These are phyloP conservation scores for Parapristionchus giblindavisi DNA, from an alignment of 2,888 invertebrate genomes.

Conservation along the genomic window DNA sequence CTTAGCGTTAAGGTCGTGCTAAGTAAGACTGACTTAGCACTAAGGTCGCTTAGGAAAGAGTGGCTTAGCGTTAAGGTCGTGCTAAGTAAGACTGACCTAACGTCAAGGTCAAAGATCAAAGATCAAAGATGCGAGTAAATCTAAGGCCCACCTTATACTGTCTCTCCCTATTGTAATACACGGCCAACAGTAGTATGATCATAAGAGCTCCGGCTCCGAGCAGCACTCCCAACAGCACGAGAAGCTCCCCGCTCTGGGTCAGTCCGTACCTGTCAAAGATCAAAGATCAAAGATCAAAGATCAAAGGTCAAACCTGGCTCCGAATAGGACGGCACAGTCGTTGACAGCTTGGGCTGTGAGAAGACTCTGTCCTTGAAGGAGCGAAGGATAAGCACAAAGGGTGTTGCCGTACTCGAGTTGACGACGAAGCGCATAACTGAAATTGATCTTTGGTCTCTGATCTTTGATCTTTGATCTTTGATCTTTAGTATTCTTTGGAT, in stretches of 20 bases:
- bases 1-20: too few relatives aligned
- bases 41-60: too few relatives aligned
- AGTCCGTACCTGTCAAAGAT: slow-evolving; percentile 62
- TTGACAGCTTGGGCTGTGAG: slow-evolving; percentile 48
- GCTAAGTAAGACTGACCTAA: background rate
- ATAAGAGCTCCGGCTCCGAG: slow-evolving; percentile 56
- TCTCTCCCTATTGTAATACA: slow-evolving; percentile 56
- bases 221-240: slow-evolving; percentile 60
- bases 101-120: background rate
- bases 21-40: too few relatives aligned
- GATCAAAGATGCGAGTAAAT: background rate
- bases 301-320: slow-evolving; percentile 45
- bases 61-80: background rate
- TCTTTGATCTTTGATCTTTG: too few relatives aligned
- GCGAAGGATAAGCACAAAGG: slow-evolving; percentile 56
- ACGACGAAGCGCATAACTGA: slow-evolving; percentile 56
- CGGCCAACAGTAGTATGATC: slow-evolving; percentile 54
- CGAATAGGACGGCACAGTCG: slow-evolving; percentile 68
- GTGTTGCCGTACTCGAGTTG: slow-evolving; percentile 61
- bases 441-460: background rate
- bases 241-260: slow-evolving; percentile 59
- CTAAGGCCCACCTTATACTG: slow-evolving; percentile 43
- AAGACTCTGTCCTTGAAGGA: slow-evolving; percentile 46
- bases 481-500: too few relatives aligned
- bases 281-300: slow-evolving; percentile 56